A percentile compares a stretch with the other conserved stretches of the same genome.
Evolutionary conservation across 2,113 vertebrate species (phyloP).

Genomic region (Elanoides forficatus): DNA sequence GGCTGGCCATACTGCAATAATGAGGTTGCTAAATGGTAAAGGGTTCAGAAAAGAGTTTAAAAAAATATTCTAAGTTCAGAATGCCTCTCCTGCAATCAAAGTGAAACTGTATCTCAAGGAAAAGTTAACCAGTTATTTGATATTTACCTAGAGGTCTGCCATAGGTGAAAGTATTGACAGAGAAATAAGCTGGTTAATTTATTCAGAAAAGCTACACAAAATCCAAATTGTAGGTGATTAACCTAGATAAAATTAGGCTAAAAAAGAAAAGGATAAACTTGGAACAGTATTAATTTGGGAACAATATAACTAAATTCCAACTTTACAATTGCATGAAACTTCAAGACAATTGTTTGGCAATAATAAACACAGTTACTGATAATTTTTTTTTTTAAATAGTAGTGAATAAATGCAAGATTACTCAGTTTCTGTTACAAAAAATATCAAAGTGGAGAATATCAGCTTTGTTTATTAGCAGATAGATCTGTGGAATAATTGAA

Average conservation of each 20-base stretch:
- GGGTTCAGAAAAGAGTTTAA: neutral
- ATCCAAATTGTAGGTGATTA: neutral
- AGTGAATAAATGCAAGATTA: neutral
- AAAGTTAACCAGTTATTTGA: neutral
- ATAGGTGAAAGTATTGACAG: neutral
- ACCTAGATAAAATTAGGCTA: neutral
- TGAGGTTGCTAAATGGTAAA: neutral
- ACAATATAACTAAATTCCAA: neutral
- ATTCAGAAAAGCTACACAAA: neutral
- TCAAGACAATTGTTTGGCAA: neutral
- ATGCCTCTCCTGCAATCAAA: neutral
- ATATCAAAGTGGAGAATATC: neutral
- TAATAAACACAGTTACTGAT: neutral
- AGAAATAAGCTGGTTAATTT: neutral
- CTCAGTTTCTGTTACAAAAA: neutral
- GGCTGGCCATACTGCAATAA: neutral
- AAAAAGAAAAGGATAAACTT: neutral
- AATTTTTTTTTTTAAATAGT: neutral
- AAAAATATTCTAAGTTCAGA: neutral
- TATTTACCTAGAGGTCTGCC: neutral
- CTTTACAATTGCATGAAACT: neutral
- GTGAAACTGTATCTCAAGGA: neutral
- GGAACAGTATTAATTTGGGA: neutral
- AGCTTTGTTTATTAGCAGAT: neutral
- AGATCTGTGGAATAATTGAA: neutral